Evolutionary conservation across 1,140 invertebrate species (phyloP).

Genomic region (Drosophila mauritiana): DNA sequence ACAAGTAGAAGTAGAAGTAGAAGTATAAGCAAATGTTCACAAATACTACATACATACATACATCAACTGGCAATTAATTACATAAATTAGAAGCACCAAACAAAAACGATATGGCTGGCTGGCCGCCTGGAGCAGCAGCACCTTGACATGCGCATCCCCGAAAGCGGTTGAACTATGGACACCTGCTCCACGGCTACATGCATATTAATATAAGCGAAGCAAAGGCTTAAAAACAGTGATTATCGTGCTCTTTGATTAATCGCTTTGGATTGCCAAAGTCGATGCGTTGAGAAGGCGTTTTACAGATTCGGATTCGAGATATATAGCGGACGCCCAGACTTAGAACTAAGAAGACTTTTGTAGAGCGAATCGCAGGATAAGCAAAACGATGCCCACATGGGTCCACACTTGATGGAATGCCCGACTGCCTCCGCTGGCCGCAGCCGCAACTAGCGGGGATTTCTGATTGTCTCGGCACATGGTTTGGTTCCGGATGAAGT

Average conservation of each 20-base stretch:
- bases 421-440: slow-evolving; percentile 4
- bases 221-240: background rate
- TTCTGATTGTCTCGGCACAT: slow-evolving; percentile 70
- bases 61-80: background rate
- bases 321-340: slow-evolving; percentile 7
- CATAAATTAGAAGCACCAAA: background rate
- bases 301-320: background rate
- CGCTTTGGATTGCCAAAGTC: background rate
- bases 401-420: background rate
- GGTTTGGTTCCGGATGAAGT: slow-evolving; percentile 85
- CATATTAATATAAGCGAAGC: background rate
- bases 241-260: slow-evolving; percentile 3
- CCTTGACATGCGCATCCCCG: background rate
- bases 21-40: no score
- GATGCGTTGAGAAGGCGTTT: background rate
- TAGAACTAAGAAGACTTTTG: slow-evolving; percentile 32
- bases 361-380: slow-evolving; percentile 3
- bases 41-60: background rate
- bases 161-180: slow-evolving; percentile 5
- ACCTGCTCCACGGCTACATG: background rate
- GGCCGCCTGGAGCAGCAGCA: no score
- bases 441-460: slow-evolving; percentile 31
- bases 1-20: no score
- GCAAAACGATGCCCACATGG: background rate
- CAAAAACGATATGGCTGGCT: background rate